A percentile compares a stretch with the other conserved stretches of the same genome.
Evolutionary conservation across 2,888 invertebrate genomes (phyloP).

Genomic region (Tuberolachnus salignus): DNA sequence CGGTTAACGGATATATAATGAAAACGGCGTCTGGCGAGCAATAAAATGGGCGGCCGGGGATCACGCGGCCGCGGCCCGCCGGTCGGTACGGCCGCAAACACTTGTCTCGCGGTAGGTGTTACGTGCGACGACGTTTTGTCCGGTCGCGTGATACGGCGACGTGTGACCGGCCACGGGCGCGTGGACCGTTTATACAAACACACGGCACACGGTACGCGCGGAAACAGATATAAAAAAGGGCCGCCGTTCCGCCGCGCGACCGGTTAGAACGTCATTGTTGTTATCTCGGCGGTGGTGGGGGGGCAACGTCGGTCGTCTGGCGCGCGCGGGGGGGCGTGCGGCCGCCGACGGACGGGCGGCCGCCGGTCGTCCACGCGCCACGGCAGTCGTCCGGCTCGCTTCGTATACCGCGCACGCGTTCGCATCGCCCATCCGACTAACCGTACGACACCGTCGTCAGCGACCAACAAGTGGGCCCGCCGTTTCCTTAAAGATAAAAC

Average conservation of each 20-base stretch:
- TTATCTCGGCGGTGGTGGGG: slow-evolving; percentile 20
- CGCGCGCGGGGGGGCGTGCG: slow-evolving; percentile 45
- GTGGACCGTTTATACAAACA: slow-evolving; percentile 6
- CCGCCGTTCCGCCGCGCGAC: slow-evolving; percentile 34
- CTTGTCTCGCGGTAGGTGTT: too few species aligned
- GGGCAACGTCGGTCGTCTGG: slow-evolving; percentile 1
- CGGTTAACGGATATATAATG: neutral
- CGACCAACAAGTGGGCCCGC: slow-evolving; percentile 45
- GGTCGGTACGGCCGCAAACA: neutral
- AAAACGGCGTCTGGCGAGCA: too few species aligned
- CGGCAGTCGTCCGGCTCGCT: slow-evolving; percentile 53
- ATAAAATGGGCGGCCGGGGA: neutral
- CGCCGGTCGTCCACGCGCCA: slow-evolving; percentile 57
- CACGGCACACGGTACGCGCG: neutral
- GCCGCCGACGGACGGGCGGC: slow-evolving; percentile 48
- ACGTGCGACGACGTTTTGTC: slow-evolving; percentile 23
- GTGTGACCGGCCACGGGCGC: neutral
- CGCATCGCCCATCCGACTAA: neutral
- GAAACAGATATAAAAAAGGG: slow-evolving; percentile 21
- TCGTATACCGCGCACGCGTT: slow-evolving; percentile 55
- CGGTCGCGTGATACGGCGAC: neutral
- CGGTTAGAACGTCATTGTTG: neutral
- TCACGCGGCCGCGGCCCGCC: neutral
- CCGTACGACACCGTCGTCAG: slow-evolving; percentile 6
- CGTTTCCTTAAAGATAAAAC: slow-evolving; percentile 53